Percentiles rank a stretch among this genome's conserved stretches.
Conservation (phyloP, 2,888 invertebrate genomes). For the Leptogaster cylindrica region DNA sequence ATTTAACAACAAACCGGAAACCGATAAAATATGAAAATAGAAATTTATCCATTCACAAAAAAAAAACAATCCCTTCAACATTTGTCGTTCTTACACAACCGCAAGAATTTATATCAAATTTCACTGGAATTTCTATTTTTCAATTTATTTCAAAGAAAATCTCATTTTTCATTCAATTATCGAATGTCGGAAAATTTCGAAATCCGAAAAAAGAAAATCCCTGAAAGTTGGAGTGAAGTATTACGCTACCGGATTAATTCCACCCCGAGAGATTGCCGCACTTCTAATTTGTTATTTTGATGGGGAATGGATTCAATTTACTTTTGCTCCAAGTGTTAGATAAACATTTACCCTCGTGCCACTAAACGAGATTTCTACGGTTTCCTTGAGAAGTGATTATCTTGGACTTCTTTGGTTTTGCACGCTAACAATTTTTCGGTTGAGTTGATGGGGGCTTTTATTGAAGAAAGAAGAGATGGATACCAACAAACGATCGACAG, state of each 20-base stretch:
- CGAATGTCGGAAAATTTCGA: background rate
- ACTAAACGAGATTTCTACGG: conserved; percentile 10
- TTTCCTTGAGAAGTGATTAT: conserved; percentile 23
- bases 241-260: conserved; percentile 12
- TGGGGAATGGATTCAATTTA: conserved; percentile 24
- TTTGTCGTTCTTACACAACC: no score
- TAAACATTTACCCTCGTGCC: conserved; percentile 25
- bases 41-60: no score
- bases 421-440: conserved; percentile 23
- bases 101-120: no score
- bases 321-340: conserved; percentile 21
- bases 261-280: background rate
- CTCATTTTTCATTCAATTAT: background rate
- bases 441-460: conserved; percentile 1
- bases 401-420: conserved; percentile 19
- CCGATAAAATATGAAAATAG: no score
- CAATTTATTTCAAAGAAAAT: background rate
- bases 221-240: background rate
- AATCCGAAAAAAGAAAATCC: background rate
- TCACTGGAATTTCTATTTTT: background rate
- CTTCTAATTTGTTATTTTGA: conserved; percentile 24
- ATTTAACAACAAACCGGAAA: no score
- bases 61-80: no score
- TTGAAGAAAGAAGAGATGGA: background rate
- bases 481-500: no score